Base-by-base conservation (phyloP, 1,140 invertebrate species). In the Adoxophyes honmai region DNA sequence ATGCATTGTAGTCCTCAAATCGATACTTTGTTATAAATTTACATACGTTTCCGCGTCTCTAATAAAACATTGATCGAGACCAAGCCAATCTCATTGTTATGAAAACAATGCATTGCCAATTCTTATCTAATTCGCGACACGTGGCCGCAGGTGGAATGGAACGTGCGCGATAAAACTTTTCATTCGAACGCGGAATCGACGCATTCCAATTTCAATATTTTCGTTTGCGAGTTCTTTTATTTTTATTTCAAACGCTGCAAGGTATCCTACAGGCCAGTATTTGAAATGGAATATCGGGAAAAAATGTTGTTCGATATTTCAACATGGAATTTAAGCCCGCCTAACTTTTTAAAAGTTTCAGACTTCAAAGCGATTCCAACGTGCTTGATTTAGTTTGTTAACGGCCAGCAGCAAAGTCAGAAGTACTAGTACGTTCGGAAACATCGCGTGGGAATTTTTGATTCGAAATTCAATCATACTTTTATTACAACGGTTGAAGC, bases 81-180 rank as follows among this genome's bases (percentile, higher is more conserved):
- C 21, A 28, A 28, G 6, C 21, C 21, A 28, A 6, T 3, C 6
- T 28, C 21, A 28, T 28, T 28, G 21, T 28, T 28, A 21, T 48
- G 42, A 48, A 48, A 48, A 48, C 42, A 48, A 48, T 48, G 42
- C 42, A 48, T 48, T 48, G 42, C 42, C 42, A 48, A 48, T 48
- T 48, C 42, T 48, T 48, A 48, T 48, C 42, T 21, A 28, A 7
- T 28, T 28, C 18, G 18, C 42, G 6, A 48, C 18, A 28, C 42
- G 42, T 48, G 42, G 42, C 7, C 3, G 42, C 42, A 48, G 42
- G 42, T 48, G 42, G 10, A 33, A 48, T n/a, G 42, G n/a, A 28
- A 48, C 42, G 42, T 48, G 42, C 42, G 9, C 42, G 42, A 48
- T 48, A 48, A 48, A 28, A 33, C 10, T 44, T 44, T 16, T 44